Evolutionary conservation across 2,888 invertebrate genomes (phyloP).

Genomic region (Agrypnus murinus): DNA sequence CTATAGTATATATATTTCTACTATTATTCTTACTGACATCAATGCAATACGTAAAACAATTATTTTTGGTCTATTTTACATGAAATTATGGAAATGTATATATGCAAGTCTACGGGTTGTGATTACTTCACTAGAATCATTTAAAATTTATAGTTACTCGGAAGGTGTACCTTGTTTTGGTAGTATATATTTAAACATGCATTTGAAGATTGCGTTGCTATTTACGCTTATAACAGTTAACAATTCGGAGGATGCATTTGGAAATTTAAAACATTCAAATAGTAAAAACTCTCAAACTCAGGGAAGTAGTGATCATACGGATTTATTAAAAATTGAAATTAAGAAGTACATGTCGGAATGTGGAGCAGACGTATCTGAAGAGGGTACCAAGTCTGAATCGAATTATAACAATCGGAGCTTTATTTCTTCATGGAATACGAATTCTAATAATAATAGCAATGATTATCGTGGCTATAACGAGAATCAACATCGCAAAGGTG

Average conservation of each 20-base stretch:
- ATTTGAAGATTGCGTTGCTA: constrained; percentile 6
- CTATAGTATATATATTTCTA: too few species aligned
- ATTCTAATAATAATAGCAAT: neutral
- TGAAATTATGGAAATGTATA: too few species aligned
- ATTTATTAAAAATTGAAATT: constrained; percentile 59
- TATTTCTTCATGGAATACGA: neutral
- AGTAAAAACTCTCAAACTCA: constrained; percentile 16
- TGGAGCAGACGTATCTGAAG: constrained; percentile 56
- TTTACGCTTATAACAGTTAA: constrained; percentile 12
- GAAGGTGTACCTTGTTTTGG: too few species aligned
- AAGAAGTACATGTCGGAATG: constrained; percentile 62
- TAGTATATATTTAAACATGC: neutral
- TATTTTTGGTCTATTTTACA: too few species aligned
- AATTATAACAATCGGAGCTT: neutral
- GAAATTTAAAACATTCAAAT: constrained; percentile 9
- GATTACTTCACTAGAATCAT: too few species aligned
- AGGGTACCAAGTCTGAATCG: constrained; percentile 42
- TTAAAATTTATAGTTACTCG: too few species aligned
- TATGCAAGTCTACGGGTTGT: too few species aligned
- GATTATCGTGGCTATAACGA: neutral
- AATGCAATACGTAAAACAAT: too few species aligned
- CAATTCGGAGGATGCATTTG: constrained; percentile 21
- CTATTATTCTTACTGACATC: too few species aligned
- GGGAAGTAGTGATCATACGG: constrained; percentile 43
- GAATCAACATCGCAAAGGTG: neutral